A percentile compares a stretch with the other conserved stretches of the same genome.
Conservation (phyloP, 2,797 vertebrate genomes). For the Neosilurus hyrtlii region DNA sequence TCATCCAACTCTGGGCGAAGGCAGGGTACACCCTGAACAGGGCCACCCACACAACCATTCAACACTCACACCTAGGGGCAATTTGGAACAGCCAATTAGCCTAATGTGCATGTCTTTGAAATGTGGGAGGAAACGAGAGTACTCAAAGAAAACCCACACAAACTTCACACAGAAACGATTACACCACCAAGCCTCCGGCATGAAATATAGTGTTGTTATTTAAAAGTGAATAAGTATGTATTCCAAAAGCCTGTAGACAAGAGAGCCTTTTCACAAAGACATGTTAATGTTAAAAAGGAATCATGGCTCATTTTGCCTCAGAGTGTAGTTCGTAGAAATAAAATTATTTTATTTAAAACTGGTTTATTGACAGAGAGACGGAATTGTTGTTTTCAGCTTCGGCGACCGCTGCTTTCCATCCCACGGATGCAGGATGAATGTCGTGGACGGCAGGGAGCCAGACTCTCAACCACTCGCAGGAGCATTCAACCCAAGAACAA, state of each 20-base stretch:
- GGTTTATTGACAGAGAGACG: background rate
- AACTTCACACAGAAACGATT: too few species aligned
- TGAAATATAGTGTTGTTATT: background rate
- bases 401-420: conserved; percentile 91
- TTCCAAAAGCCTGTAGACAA: background rate
- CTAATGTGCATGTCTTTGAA: too few species aligned
- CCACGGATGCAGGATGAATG: conserved; percentile 86
- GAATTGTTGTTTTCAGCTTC: conserved; percentile 73
- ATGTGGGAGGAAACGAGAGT: too few species aligned
- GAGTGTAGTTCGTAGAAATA: background rate
- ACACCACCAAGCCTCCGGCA: too few species aligned
- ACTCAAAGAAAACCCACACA: too few species aligned
- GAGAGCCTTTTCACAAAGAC: background rate
- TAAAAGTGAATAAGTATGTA: background rate
- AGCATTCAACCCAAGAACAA: conserved; percentile 95
- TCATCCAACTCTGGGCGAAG: too few species aligned
- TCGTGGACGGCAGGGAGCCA: conserved; percentile 82
- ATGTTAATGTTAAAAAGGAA: background rate
- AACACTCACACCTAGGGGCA: too few species aligned
- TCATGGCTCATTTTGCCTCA: background rate
- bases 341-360: background rate
- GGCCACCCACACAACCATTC: too few species aligned
- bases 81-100: too few species aligned
- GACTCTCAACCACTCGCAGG: conserved; percentile 90
- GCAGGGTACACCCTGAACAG: too few species aligned